A percentile compares a stretch with the other conserved stretches of the same genome.
Conservation (phyloP, 2,888 invertebrate species). For the Coenonympha arcania region DNA sequence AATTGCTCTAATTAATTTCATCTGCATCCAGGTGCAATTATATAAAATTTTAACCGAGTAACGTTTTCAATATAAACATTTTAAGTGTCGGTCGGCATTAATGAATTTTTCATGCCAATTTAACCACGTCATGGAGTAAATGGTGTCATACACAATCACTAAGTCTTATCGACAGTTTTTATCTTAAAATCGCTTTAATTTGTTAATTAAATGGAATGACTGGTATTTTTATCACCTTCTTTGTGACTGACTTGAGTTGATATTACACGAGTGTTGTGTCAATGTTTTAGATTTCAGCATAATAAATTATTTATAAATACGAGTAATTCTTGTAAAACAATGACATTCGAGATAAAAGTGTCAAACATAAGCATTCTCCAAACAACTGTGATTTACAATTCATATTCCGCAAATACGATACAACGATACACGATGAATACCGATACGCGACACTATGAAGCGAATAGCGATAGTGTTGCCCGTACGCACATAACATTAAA, state of each 20-base stretch:
- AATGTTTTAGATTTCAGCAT: no score
- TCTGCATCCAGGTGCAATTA: no score
- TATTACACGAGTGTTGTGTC: not conserved
- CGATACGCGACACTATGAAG: no score
- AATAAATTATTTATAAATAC: not conserved
- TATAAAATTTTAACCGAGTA: not conserved
- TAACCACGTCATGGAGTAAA: not conserved
- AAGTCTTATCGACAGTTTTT: not conserved
- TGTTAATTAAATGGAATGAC: not conserved
- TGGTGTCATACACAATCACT: not conserved
- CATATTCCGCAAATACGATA: not conserved
- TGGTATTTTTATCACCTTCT: not conserved
- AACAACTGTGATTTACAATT: not conserved
- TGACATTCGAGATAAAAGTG: not conserved
- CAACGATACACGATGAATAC: not conserved
- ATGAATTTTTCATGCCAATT: not conserved
- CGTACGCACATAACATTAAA: constrained; percentile 24
- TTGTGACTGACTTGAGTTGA: not conserved
- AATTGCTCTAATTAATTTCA: no score
- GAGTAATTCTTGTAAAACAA: not conserved
- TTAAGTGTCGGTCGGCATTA: not conserved
- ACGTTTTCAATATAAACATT: not conserved
- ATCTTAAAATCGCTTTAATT: not conserved
- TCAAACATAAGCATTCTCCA: not conserved
- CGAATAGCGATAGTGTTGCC: constrained; percentile 26